Evolutionary conservation across 2,888 invertebrate genomes (phyloP).

Genomic region (Ochropleura leucogaster): DNA sequence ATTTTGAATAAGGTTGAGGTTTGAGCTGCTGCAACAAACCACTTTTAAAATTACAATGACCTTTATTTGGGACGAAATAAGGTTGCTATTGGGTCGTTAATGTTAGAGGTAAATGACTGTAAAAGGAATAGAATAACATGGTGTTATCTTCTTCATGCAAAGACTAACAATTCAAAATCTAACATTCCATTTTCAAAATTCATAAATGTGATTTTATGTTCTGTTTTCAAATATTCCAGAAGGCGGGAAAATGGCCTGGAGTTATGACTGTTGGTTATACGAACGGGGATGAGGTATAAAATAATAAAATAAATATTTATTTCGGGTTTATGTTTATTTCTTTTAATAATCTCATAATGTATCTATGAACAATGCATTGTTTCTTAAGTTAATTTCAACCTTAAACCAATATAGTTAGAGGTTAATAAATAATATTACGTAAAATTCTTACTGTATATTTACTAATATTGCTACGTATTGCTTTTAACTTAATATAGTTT

Average conservation of each 20-base stretch:
- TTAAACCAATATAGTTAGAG: slow-evolving; percentile 6
- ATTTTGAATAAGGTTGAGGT: not conserved
- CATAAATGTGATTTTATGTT: slow-evolving; percentile 15
- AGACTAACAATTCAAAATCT: slow-evolving; percentile 13
- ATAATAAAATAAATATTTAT: slow-evolving; percentile 51
- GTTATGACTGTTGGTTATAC: slow-evolving; percentile 51
- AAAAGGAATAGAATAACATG: not conserved
- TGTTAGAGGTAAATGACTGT: not conserved
- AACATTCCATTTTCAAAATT: not conserved
- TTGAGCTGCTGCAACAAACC: too few relatives aligned
- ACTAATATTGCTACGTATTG: not conserved
- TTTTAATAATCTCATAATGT: slow-evolving; percentile 45
- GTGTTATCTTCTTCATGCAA: slow-evolving; percentile 8
- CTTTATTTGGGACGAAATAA: not conserved
- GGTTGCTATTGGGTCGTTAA: not conserved
- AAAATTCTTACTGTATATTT: not conserved
- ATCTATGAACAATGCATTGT: slow-evolving; percentile 17
- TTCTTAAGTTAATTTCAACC: slow-evolving; percentile 3
- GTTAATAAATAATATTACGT: slow-evolving; percentile 32
- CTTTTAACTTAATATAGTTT: not conserved
- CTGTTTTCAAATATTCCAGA: slow-evolving; percentile 58
- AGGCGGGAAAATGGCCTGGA: slow-evolving; percentile 60
- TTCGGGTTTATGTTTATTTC: slow-evolving; percentile 54
- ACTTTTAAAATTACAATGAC: not conserved
- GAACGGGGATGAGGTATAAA: slow-evolving; percentile 46